Evolutionary conservation across 1,140 invertebrate genomes (phyloP), one percentile per base, ranked within the genome.

Genomic region (Micrasema longulum): DNA sequence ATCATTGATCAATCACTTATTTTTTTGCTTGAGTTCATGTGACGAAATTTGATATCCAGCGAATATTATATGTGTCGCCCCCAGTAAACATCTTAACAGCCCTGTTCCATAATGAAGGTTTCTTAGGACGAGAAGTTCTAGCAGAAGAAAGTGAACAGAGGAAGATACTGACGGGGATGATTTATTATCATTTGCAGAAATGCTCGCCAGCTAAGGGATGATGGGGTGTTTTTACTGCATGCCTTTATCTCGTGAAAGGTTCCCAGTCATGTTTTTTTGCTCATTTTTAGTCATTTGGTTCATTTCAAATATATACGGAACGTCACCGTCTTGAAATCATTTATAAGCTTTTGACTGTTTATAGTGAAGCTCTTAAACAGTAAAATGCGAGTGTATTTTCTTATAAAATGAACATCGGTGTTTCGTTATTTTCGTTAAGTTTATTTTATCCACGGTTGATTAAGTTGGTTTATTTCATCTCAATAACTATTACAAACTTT

Each of bases 101-200:
- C n/a, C 55, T 60, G 62, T 38, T 11, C 14, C 47, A 16, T 23
- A 45, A 64, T 47, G 43, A 64, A 64, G 20, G 62, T 35, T 64
- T 18, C 41, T 20, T 41, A 22, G 52, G 20, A 9, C n/a, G n/a
- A 2, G 55, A 60, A 18, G 1, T 22, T 22, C 9, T n/a, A 20
- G 38, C 35, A 65, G 69, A 69, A 43, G 41, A 26, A 69, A 55
- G 64, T 38, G 65, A 66, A 62, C 57, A 18, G 1, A 18, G 53
- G 64, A 66, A 53, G 64, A 68, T 50, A 35, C 64, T 26, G 64
- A 48, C 52, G 53, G 53, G 68, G 35, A 69, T 75, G 73, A 75
- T 75, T 75, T 75, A 75, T 74, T 74, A 74, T 67, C 67, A 48
- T 66, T 55, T 66, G 62, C 47, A 68, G 63, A 41, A 55, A 45